A percentile compares a stretch with the other conserved stretches of the same genome.
Conservation (phyloP, 2,888 invertebrate species). For the Leucophenga maculata region DNA sequence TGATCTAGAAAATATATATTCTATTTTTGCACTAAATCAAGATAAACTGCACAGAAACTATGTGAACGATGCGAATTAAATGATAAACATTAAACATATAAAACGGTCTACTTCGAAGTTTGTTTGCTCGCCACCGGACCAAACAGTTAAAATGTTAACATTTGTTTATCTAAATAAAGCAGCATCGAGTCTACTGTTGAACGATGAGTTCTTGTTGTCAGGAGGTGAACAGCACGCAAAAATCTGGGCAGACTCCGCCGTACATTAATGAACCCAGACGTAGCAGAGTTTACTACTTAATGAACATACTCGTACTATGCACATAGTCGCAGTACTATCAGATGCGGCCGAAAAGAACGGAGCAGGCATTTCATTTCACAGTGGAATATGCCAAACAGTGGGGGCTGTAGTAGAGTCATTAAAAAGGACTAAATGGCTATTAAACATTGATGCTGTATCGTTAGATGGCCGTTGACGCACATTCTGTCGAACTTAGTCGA, state of each 20-base stretch:
- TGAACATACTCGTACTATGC: constrained; percentile 29
- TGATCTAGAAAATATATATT: too few species aligned
- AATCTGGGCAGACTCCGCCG: constrained; percentile 50
- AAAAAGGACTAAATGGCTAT: constrained; percentile 69
- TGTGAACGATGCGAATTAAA: background rate
- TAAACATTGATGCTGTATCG: constrained; percentile 59
- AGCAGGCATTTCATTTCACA: background rate
- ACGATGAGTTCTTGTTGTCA: constrained; percentile 11
- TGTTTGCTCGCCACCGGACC: constrained; percentile 26
- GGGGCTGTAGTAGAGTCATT: constrained; percentile 58
- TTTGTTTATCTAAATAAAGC: constrained; percentile 59
- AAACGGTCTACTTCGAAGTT: background rate
- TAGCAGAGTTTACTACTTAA: constrained; percentile 36
- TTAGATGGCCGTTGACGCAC: constrained; percentile 18
- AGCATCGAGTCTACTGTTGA: constrained; percentile 14
- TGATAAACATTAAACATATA: background rate
- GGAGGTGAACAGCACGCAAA: constrained; percentile 49
- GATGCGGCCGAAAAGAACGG: background rate
- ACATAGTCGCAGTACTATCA: too few species aligned
- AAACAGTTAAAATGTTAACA: constrained; percentile 62
- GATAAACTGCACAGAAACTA: background rate
- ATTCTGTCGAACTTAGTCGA: background rate
- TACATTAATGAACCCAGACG: constrained; percentile 59
- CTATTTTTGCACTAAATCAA: background rate
- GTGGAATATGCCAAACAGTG: constrained; percentile 8